Evolutionary conservation across 2,888 invertebrate species (phyloP), one percentile per base, ranked within the genome.

Genomic region (Epiblema foenella): DNA sequence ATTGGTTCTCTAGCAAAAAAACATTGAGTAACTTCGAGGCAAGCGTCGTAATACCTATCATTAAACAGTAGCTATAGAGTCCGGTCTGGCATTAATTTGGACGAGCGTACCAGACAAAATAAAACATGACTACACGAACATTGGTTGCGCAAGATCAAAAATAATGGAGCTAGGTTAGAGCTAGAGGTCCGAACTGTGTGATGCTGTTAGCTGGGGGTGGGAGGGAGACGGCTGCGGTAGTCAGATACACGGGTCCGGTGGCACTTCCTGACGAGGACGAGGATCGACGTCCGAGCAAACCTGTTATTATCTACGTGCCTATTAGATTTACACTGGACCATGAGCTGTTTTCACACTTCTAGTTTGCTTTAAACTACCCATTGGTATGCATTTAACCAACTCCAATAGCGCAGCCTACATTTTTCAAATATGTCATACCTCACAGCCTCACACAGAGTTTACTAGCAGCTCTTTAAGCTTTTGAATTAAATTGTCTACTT

Each of bases 231-330:
- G 89, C 88, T 84, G 85, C 83, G 86, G 89, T 89, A 87, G 92
- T 87, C 89, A 90, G 91, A 91, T 92, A 92, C 81, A 86, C 81
- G 85, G 89, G 86, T 91, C 91, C 91, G 92, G 89, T 87, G 76
- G 81, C 81, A 82, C 86, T 92, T 91, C 93, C 91, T 90, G 91
- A 79, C 84, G 82, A 66, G 70, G 70, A 70, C 79, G 77, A 75
- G 76, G 74, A 76, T 78, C 77, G 80, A 52, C 57, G 64, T 62
- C 60, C 46, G 59, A 52, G 54, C 46, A 60, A 69, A 70, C 70
- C 70, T 66, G 70, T 70, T 70, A 66, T 70, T 60, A 68, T 68
- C 67, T 58, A 66, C 70, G 66, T 62, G 69, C 63, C 69, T 59
- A 70, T 66, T 70, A 70, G 54, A 66, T 70, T 56, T 69, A 65